These are phyloP conservation scores for Acrocephalus kingi DNA, from an alignment of 2,113 vertebrate genomes.

Conservation along the genomic window DNA sequence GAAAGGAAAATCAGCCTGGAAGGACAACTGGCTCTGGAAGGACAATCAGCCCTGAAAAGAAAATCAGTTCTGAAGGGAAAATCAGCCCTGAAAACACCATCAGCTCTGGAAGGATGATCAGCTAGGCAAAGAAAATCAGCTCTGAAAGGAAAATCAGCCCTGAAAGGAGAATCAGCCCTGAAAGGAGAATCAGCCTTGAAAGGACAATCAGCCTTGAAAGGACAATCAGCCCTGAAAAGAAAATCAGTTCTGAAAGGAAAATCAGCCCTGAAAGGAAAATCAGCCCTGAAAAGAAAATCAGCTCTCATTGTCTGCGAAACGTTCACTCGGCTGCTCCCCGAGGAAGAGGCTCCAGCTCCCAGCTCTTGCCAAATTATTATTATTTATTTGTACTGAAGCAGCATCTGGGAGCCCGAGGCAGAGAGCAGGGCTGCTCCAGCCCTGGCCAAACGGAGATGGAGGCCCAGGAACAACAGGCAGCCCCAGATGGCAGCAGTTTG, in stretches of 20 bases:
- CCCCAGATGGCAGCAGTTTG: not conserved
- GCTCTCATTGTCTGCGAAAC: not conserved
- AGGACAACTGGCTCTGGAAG: no score
- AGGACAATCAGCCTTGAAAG: not conserved
- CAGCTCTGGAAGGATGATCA: not conserved
- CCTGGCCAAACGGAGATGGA: not conserved
- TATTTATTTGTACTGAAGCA: not conserved
- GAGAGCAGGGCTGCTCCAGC: not conserved
- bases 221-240: not conserved
- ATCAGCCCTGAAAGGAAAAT: not conserved
- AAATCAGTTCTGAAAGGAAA: not conserved
- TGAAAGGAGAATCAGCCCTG: not conserved
- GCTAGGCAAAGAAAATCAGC: no score
- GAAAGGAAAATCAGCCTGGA: not conserved
- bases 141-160: not conserved
- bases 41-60: no score
- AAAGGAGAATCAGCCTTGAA: not conserved
- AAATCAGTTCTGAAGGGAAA: no score
- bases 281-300: not conserved
- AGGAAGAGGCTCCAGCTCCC: not conserved
- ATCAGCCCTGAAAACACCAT: not conserved
- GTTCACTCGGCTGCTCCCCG: not conserved
- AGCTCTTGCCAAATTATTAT: not conserved
- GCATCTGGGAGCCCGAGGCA: not conserved
- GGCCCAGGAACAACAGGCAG: not conserved